phyloP scores from a whole-genome alignment of 2,888 invertebrate genomes.

The Hedya salicella region DNA sequence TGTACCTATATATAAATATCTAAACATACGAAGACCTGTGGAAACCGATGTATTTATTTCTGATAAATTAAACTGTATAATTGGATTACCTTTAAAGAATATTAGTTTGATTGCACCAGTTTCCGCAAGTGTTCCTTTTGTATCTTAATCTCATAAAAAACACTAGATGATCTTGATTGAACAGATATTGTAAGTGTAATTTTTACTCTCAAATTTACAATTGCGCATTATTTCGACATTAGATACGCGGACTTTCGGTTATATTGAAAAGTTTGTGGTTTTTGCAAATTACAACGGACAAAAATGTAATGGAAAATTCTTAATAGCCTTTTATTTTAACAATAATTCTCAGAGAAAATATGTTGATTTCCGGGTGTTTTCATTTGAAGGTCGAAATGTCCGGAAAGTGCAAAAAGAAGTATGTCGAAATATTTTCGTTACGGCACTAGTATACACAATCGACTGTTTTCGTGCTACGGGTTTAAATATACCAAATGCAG shows the following conservation, averaged over 20 bases:
- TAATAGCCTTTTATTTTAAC: no score
- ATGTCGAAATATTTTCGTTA: no score
- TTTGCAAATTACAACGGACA: no score
- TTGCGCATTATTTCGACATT: background rate
- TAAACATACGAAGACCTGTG: slow-evolving; percentile 49
- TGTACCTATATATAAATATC: slow-evolving; percentile 65
- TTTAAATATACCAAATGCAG: no score
- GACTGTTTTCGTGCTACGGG: no score
- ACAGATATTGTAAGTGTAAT: slow-evolving; percentile 17
- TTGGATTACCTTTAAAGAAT: background rate
- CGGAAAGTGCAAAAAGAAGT: no score
- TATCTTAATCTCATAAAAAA: slow-evolving; percentile 24
- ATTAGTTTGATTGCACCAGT: slow-evolving; percentile 1
- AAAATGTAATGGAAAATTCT: no score
- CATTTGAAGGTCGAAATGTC: no score
- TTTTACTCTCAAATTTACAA: slow-evolving; percentile 17
- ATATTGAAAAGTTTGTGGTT: background rate
- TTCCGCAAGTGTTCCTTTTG: slow-evolving; percentile 21
- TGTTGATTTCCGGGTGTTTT: no score
- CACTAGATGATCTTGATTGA: slow-evolving; percentile 20
- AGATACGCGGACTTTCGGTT: background rate
- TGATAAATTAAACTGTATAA: background rate
- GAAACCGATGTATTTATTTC: slow-evolving; percentile 6
- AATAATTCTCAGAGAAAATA: no score
- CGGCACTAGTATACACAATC: no score